Evolutionary conservation across 2,113 vertebrate genomes (phyloP).

Genomic region (Gorilla gorilla): DNA sequence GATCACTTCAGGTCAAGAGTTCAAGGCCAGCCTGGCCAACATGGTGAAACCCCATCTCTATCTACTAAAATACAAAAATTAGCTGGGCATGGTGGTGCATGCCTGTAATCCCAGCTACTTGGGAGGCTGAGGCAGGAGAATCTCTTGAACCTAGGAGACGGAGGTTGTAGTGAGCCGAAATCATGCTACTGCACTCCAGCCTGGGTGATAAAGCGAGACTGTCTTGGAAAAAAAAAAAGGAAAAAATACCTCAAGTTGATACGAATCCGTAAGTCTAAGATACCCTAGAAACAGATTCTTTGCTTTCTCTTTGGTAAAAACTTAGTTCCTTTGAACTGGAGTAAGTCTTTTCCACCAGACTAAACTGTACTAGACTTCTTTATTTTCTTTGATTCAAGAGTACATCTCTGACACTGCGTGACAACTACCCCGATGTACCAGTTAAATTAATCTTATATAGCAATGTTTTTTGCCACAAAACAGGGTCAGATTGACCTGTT

Average conservation of each 20-base stretch:
- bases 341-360: background rate
- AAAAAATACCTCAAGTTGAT: background rate
- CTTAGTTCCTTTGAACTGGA: background rate
- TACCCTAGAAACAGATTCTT: background rate
- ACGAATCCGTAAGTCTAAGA: background rate
- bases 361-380: background rate
- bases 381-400: constrained; percentile 10
- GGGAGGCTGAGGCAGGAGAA: too few species aligned
- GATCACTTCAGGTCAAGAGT: too few species aligned
- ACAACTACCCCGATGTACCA: background rate
- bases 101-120: too few species aligned
- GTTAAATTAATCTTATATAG: background rate
- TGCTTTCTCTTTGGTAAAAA: background rate
- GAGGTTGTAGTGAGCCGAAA: too few species aligned
- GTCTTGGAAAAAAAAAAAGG: too few species aligned
- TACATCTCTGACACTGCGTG: background rate
- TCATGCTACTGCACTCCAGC: too few species aligned
- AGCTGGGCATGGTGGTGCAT: too few species aligned
- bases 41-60: too few species aligned
- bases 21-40: too few species aligned
- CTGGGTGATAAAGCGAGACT: too few species aligned
- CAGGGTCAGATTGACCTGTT: background rate
- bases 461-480: background rate
- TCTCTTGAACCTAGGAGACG: too few species aligned
- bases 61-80: too few species aligned